Evolutionary conservation across 2,888 invertebrate species (phyloP).

Genomic region (Penaeus monodon): DNA sequence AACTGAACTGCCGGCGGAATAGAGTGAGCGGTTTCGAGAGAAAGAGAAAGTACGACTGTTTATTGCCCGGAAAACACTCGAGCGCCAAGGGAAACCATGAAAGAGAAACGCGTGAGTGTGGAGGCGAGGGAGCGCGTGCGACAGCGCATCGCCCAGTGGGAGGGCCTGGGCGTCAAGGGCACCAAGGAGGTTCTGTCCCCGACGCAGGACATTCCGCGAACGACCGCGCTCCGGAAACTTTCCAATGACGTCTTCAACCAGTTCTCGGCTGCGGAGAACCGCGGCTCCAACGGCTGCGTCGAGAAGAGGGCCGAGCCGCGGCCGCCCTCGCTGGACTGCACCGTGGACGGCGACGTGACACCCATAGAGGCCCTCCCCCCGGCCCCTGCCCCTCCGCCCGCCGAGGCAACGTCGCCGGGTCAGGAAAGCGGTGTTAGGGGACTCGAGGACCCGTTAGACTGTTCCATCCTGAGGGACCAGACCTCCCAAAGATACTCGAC

Average conservation of each 20-base stretch:
- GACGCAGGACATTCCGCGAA: slow-evolving; percentile 15
- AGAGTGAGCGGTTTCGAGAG: no score
- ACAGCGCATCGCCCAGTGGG: slow-evolving; percentile 60
- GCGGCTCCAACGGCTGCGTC: neutral
- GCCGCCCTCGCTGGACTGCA: neutral
- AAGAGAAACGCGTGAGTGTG: slow-evolving; percentile 42
- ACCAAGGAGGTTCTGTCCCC: slow-evolving; percentile 25
- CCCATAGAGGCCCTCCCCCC: slow-evolving; percentile 8
- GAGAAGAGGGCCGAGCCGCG: neutral
- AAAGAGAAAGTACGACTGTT: no score
- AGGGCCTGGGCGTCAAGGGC: slow-evolving; percentile 32
- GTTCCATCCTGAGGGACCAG: slow-evolving; percentile 6
- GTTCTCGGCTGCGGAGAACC: slow-evolving; percentile 16
- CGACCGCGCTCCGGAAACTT: slow-evolving; percentile 21
- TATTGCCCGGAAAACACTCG: neutral
- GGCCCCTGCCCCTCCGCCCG: slow-evolving; percentile 11
- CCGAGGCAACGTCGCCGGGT: slow-evolving; percentile 8
- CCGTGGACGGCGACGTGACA: no score
- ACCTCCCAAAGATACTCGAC: slow-evolving; percentile 18
- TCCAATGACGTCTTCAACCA: slow-evolving; percentile 15
- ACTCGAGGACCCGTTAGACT: slow-evolving; percentile 34
- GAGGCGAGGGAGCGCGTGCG: slow-evolving; percentile 41
- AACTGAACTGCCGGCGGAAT: no score
- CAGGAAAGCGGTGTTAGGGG: slow-evolving; percentile 8
- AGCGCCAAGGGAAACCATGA: slow-evolving; percentile 29